Evolutionary conservation across 2,113 vertebrate species (phyloP).

Genomic region (Lophotis ruficrista): DNA sequence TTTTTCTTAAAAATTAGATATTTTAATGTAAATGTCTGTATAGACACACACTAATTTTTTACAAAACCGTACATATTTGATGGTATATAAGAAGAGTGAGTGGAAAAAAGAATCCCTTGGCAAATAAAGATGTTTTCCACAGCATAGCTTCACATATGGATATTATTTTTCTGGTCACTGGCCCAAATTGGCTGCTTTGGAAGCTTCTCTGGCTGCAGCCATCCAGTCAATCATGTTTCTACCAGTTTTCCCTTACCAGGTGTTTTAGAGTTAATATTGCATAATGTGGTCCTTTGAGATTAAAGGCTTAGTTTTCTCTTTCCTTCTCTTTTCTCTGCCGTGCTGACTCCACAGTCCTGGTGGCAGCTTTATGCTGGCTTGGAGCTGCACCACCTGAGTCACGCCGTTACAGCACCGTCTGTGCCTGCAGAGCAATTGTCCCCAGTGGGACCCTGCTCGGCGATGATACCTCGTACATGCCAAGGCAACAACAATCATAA

Average conservation of each 20-base stretch:
- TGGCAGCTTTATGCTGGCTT: neutral
- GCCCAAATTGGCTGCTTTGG: neutral
- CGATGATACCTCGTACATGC: neutral
- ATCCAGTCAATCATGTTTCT: neutral
- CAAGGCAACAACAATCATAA: neutral
- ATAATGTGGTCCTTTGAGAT: neutral
- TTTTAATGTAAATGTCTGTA: neutral
- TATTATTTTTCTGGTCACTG: neutral
- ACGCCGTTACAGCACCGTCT: neutral
- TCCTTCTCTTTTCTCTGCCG: neutral
- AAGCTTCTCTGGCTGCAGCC: neutral
- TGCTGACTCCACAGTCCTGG: neutral
- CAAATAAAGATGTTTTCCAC: neutral
- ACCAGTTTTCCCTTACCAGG: neutral
- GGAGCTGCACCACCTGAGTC: neutral
- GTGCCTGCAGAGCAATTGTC: neutral
- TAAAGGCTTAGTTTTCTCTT: neutral
- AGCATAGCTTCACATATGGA: neutral
- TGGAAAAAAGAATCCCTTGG: neutral
- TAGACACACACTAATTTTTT: neutral
- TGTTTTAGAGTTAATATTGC: slow-evolving; percentile 17
- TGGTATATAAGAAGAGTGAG: neutral
- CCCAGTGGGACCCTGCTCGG: neutral
- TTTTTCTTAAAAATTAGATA: neutral
- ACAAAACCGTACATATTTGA: neutral